Evolutionary conservation across 2,888 invertebrate genomes (phyloP).

Genomic region (Drosophila pegasa): DNA sequence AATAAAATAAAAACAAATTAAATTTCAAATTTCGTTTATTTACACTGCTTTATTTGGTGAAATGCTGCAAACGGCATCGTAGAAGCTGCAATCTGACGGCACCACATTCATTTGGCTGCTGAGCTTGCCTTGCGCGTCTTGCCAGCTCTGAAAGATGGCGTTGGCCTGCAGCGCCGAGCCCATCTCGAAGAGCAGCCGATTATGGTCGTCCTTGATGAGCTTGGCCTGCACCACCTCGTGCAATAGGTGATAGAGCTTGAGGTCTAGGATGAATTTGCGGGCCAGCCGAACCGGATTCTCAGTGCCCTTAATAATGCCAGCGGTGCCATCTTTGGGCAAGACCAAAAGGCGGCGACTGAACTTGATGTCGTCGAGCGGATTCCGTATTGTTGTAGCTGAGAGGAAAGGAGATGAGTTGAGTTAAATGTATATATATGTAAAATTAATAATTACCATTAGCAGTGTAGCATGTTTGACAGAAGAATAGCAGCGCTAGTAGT

Average conservation of each 20-base stretch:
- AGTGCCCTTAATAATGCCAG: fast-evolving
- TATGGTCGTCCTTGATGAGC: fast-evolving
- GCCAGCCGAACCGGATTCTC: constrained; percentile 16
- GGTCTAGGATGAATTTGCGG: constrained; percentile 7
- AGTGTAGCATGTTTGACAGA: neutral
- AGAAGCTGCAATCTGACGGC: neutral
- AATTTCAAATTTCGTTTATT: too few species aligned
- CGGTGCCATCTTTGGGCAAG: fast-evolving
- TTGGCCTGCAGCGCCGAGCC: constrained; percentile 20
- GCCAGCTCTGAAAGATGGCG: neutral
- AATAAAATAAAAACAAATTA: neutral
- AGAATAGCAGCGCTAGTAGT: constrained; percentile 13
- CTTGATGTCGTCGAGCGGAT: neutral
- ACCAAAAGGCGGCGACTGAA: constrained; percentile 34
- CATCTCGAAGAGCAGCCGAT: constrained; percentile 36
- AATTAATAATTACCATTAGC: neutral
- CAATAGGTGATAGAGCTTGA: constrained; percentile 30
- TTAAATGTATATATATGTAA: neutral
- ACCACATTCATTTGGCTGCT: neutral
- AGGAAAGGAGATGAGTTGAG: too few species aligned
- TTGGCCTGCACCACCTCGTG: constrained; percentile 42
- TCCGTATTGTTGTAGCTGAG: neutral
- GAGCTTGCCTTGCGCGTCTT: fast-evolving
- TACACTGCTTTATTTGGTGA: neutral
- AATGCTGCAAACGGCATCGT: neutral